phyloP scores from a whole-genome alignment of 1,140 invertebrate species.

The Triops longicaudatus region DNA sequence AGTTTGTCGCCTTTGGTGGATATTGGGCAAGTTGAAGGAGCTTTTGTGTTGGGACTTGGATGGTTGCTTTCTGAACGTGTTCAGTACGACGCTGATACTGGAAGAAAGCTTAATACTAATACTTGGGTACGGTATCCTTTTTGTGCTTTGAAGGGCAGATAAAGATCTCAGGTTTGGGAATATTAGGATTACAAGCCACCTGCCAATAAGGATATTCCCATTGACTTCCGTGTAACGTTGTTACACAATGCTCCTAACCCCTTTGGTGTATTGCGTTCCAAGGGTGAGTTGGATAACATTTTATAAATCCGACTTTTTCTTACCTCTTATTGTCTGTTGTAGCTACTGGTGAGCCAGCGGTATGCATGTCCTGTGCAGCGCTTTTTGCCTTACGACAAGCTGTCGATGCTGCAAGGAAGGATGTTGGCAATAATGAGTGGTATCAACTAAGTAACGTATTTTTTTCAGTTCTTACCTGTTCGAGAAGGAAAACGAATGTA shows the following conservation, averaged over 20 bases:
- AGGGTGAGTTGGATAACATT: constrained; percentile 46
- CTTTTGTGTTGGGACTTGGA: constrained; percentile 77
- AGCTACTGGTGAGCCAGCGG: constrained; percentile 51
- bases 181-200: constrained; percentile 67
- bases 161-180: neutral
- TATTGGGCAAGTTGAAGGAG: constrained; percentile 78
- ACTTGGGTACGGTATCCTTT: constrained; percentile 56
- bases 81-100: constrained; percentile 52
- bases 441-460: constrained; percentile 37
- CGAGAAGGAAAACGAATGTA: too few species aligned
- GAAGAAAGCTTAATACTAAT: constrained; percentile 58
- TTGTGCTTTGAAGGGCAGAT: neutral
- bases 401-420: constrained; percentile 38
- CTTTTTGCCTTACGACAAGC: constrained; percentile 49
- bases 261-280: constrained; percentile 61
- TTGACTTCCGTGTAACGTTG: constrained; percentile 69
- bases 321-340: constrained; percentile 30
- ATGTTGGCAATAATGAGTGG: constrained; percentile 41
- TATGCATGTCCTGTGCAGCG: constrained; percentile 44
- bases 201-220: constrained; percentile 72
- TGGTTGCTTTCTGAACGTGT: constrained; percentile 64
- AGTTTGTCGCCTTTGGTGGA: constrained; percentile 69
- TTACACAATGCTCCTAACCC: constrained; percentile 58
- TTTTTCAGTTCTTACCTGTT: neutral
- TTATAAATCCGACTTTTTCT: neutral